These are phyloP conservation scores for Camelus bactrianus DNA, from an alignment of 2,113 vertebrate genomes.

Conservation along the genomic window DNA sequence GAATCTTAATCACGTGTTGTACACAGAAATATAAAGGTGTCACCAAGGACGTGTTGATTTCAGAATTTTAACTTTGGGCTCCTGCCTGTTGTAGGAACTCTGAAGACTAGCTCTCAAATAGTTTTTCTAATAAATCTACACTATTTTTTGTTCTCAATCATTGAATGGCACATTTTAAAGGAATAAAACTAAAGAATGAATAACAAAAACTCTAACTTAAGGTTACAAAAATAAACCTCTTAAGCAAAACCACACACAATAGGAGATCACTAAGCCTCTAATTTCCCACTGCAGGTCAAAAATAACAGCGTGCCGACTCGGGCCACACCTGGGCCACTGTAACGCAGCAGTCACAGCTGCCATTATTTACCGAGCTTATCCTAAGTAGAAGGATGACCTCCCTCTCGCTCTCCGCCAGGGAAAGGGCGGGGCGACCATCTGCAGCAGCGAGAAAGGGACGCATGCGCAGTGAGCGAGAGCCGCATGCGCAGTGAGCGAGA, in stretches of 20 bases:
- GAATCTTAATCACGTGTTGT: neutral
- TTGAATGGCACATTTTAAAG: neutral
- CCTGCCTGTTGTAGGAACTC: neutral
- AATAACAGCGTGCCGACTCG: neutral
- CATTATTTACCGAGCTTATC: neutral
- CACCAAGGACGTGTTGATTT: neutral
- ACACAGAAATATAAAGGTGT: neutral
- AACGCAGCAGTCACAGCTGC: neutral
- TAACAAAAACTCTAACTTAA: neutral
- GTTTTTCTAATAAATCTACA: neutral
- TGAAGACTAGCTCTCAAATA: neutral
- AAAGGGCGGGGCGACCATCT: too few relatives aligned
- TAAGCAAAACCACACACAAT: neutral
- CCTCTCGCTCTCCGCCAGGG: too few relatives aligned
- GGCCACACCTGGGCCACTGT: neutral
- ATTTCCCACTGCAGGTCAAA: neutral
- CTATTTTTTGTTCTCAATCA: neutral
- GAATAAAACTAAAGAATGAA: neutral
- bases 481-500: constrained; percentile 49
- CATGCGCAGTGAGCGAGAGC: too few relatives aligned
- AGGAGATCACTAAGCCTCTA: neutral
- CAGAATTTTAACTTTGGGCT: neutral
- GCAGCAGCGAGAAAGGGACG: neutral
- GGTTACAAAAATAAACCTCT: neutral
- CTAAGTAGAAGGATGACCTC: neutral